A percentile compares a stretch with the other conserved stretches of the same genome.
phyloP scores from a whole-genome alignment of 2,888 invertebrate genomes.

The Malthinus seriepunctatus region DNA sequence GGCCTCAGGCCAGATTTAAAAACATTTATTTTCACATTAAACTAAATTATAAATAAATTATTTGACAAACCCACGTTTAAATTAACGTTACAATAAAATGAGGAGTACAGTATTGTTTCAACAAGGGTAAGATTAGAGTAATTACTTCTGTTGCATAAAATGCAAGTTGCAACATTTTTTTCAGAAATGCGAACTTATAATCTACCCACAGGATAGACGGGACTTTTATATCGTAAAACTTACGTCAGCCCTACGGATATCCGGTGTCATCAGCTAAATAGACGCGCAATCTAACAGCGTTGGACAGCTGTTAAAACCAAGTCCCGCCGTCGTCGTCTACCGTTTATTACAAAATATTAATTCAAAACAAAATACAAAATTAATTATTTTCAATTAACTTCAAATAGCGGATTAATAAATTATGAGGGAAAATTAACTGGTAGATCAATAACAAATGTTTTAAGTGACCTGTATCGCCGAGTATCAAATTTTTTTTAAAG shows the following conservation, averaged over 20 bases:
- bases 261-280: constrained; percentile 39
- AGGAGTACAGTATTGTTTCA: no score
- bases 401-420: no score
- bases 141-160: no score
- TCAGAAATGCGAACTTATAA: constrained; percentile 2
- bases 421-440: no score
- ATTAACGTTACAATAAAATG: no score
- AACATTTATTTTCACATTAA: constrained; percentile 5
- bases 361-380: background rate
- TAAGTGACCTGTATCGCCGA: no score
- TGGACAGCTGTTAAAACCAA: constrained; percentile 24
- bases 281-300: constrained; percentile 30
- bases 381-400: no score
- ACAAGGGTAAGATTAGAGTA: no score
- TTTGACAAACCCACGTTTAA: no score
- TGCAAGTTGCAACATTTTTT: background rate
- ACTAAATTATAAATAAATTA: constrained; percentile 4
- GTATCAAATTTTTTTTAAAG: no score
- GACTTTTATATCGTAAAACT: constrained; percentile 32
- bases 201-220: constrained; percentile 34
- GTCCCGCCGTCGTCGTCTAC: constrained; percentile 12
- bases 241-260: constrained; percentile 35
- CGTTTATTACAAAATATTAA: constrained; percentile 9
- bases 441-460: no score
- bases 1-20: constrained; percentile 8